A percentile compares a stretch with the other conserved stretches of the same genome.
Conservation (phyloP, 37 sponge, comb jelly and placozoan genomes). For the Tethya wilhelma region DNA sequence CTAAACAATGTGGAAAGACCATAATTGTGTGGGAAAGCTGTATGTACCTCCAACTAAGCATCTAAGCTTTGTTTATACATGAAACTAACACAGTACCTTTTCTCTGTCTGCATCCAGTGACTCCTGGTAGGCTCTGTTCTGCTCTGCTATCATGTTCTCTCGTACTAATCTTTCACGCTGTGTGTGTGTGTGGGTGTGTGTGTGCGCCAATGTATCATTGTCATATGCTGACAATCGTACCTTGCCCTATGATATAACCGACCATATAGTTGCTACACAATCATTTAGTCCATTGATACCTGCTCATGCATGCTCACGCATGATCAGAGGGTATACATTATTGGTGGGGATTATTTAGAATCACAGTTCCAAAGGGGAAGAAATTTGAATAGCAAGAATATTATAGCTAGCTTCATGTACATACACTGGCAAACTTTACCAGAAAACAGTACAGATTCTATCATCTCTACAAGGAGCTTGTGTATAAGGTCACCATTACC, state of each 20-base stretch:
- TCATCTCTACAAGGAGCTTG: background rate
- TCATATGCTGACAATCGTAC: no score
- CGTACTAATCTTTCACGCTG: slow-evolving; percentile 68
- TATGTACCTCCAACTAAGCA: background rate
- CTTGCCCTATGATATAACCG: no score
- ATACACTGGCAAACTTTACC: background rate
- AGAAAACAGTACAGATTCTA: background rate
- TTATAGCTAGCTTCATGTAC: no score
- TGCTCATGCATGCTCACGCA: no score
- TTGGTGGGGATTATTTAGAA: no score
- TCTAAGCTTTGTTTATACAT: background rate
- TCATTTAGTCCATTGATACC: no score
- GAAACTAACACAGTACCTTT: slow-evolving; percentile 33
- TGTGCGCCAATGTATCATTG: no score
- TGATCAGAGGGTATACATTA: no score
- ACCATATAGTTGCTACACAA: no score
- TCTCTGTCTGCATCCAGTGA: slow-evolving; percentile 72
- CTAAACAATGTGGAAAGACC: slow-evolving; percentile 10
- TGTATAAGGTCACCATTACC: background rate
- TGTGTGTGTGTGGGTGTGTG: no score
- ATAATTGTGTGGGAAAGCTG: background rate
- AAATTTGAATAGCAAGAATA: no score
- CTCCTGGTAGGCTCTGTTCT: slow-evolving; percentile 77
- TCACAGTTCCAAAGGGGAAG: no score
- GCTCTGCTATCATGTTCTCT: slow-evolving; percentile 74